Conservation (phyloP, 2,797 vertebrate species). For the Nyctibius grandis region DNA sequence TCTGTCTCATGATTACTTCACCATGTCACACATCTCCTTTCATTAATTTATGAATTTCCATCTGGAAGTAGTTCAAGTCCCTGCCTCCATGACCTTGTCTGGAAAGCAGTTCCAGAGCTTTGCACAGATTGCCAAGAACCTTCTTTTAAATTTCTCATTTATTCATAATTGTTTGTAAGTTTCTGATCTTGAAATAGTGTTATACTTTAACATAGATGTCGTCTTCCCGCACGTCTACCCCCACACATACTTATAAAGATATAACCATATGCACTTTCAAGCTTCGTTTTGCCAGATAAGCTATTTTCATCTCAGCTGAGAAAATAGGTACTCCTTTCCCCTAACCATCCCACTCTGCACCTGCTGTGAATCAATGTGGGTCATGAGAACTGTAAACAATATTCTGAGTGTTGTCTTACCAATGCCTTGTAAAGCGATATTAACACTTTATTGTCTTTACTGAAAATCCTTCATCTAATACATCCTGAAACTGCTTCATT, state of each 20-base stretch:
- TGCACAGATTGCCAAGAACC: conserved; percentile 27
- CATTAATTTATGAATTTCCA: conserved; percentile 33
- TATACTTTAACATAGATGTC: conserved; percentile 3
- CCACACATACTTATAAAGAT: conserved; percentile 4
- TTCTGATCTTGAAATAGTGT: conserved; percentile 42
- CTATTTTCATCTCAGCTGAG: conserved; percentile 55
- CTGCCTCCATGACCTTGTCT: not conserved
- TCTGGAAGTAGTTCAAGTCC: conserved; percentile 25
- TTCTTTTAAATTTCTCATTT: conserved; percentile 10
- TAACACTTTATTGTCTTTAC: not conserved
- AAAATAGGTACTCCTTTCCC: conserved; percentile 57
- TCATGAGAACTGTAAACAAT: conserved; percentile 52
- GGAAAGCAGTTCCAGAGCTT: conserved; percentile 29
- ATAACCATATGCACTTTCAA: conserved; percentile 56
- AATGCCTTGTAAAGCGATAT: not conserved
- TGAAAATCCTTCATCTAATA: not conserved
- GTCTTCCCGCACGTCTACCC: conserved; percentile 20
- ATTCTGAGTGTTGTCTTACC: not conserved
- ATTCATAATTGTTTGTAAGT: conserved; percentile 39
- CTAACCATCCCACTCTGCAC: conserved; percentile 52
- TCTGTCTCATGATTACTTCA: conserved; percentile 10
- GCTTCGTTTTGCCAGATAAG: conserved; percentile 52
- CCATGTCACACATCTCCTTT: not conserved
- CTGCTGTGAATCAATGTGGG: conserved; percentile 52
- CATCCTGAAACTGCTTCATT: not conserved